Evolutionary conservation across 2,888 invertebrate genomes (phyloP).

Genomic region (Eupithecia abbreviata): DNA sequence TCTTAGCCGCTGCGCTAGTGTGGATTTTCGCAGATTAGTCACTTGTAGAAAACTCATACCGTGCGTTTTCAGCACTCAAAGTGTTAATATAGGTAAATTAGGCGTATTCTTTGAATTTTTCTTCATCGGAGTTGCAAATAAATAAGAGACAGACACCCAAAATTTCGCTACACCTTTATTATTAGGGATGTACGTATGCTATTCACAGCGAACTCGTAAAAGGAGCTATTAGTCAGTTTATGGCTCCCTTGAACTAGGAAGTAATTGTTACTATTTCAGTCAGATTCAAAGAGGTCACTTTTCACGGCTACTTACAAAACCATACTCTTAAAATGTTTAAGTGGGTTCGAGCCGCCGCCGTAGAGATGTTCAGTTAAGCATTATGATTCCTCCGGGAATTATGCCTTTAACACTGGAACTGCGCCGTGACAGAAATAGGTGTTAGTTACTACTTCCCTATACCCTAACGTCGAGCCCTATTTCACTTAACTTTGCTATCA

Average conservation of each 20-base stretch:
- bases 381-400: neutral
- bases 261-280: constrained; percentile 51
- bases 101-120: neutral
- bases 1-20: no score
- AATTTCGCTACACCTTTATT: constrained; percentile 2
- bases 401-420: neutral
- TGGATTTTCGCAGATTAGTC: no score
- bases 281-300: constrained; percentile 16
- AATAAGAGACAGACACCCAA: neutral
- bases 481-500: neutral
- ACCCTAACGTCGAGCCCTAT: neutral
- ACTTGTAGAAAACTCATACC: no score
- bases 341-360: neutral
- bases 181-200: constrained; percentile 18
- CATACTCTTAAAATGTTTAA: constrained; percentile 11
- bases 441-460: neutral
- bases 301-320: constrained; percentile 11
- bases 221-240: constrained; percentile 35
- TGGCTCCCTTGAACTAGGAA: constrained; percentile 64
- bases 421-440: constrained; percentile 2
- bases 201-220: constrained; percentile 30
- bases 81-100: neutral
- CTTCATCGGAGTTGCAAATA: neutral
- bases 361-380: neutral
- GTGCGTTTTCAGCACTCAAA: no score